A percentile compares a stretch with the other conserved stretches of the same genome.
Conservation (phyloP, 2,888 invertebrate species). For the Charanyca ferruginea region DNA sequence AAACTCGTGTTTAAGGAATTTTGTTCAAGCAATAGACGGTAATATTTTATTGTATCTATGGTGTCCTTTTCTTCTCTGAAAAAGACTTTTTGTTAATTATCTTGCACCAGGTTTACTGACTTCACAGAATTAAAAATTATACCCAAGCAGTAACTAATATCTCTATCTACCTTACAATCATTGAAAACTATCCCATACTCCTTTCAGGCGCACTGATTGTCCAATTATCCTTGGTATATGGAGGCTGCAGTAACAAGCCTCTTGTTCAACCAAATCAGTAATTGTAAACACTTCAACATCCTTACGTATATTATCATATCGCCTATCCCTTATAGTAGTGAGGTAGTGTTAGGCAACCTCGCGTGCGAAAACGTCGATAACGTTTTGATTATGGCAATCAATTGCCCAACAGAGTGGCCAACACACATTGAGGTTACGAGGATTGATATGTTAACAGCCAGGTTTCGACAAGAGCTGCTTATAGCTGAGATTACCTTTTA, state of each 20-base stretch:
- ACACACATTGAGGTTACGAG: constrained; percentile 64
- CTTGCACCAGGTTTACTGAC: constrained; percentile 8
- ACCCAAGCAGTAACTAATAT: constrained; percentile 36
- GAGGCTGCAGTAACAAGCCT: constrained; percentile 45
- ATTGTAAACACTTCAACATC: constrained; percentile 56
- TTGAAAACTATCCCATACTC: constrained; percentile 41
- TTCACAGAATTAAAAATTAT: constrained; percentile 16
- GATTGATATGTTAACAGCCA: constrained; percentile 52
- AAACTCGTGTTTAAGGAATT: neutral
- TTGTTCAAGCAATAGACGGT: neutral
- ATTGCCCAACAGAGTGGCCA: constrained; percentile 59
- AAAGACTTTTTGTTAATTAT: neutral
- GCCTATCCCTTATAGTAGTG: constrained; percentile 49
- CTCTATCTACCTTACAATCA: constrained; percentile 45
- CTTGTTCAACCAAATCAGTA: constrained; percentile 57
- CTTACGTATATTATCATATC: constrained; percentile 43
- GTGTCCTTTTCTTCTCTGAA: neutral
- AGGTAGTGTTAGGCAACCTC: constrained; percentile 65
- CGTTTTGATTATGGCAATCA: constrained; percentile 67
- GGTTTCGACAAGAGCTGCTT: constrained; percentile 42
- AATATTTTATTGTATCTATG: neutral
- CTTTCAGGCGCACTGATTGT: constrained; percentile 54
- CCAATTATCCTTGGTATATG: constrained; percentile 59
- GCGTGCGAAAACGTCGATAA: constrained; percentile 75
- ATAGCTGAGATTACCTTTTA: constrained; percentile 2